A percentile compares a stretch with the other conserved stretches of the same genome.
phyloP scores from a whole-genome alignment of 2,888 invertebrate genomes.

The Sphaerophoria taeniata region DNA sequence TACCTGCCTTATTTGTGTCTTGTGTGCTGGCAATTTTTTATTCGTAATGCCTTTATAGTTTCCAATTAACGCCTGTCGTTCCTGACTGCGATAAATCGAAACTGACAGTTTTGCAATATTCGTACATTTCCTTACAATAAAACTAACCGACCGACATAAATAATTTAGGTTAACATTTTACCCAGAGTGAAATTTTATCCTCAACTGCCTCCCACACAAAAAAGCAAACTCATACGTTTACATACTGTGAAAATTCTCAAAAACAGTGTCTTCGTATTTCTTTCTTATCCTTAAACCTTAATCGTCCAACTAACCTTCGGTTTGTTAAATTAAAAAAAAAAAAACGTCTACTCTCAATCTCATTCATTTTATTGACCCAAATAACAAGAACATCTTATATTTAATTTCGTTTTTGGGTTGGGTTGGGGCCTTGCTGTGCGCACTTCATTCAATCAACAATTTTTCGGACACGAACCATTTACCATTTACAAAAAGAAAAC shows the following conservation, averaged over 20 bases:
- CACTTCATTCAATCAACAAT: slow-evolving; percentile 72
- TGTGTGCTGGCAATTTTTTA: not conserved
- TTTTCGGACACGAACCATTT: slow-evolving; percentile 59
- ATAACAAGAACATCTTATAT: slow-evolving; percentile 43
- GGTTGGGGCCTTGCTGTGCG: slow-evolving; percentile 51
- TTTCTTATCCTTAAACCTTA: slow-evolving; percentile 68
- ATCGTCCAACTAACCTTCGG: slow-evolving; percentile 70
- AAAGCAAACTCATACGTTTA: not conserved
- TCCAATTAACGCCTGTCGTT: slow-evolving; percentile 24
- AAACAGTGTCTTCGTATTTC: slow-evolving; percentile 18
- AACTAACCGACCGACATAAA: slow-evolving; percentile 1
- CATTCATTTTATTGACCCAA: slow-evolving; percentile 73
- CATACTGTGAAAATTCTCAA: not conserved
- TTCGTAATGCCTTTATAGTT: slow-evolving; percentile 6
- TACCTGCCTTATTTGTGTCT: not conserved
- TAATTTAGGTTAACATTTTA: slow-evolving; percentile 47
- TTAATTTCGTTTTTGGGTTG: slow-evolving; percentile 16
- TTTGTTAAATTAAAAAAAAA: slow-evolving; percentile 63
- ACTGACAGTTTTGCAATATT: not conserved
- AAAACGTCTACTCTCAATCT: slow-evolving; percentile 62
- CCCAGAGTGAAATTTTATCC: slow-evolving; percentile 60
- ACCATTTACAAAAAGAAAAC: not conserved
- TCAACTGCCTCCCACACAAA: slow-evolving; percentile 58
- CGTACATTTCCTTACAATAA: not conserved
- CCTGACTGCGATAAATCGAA: slow-evolving; percentile 7